Evolutionary conservation across 2,113 vertebrate genomes (phyloP), one percentile per base, ranked within the genome.

Genomic region (Neotoma lepida): DNA sequence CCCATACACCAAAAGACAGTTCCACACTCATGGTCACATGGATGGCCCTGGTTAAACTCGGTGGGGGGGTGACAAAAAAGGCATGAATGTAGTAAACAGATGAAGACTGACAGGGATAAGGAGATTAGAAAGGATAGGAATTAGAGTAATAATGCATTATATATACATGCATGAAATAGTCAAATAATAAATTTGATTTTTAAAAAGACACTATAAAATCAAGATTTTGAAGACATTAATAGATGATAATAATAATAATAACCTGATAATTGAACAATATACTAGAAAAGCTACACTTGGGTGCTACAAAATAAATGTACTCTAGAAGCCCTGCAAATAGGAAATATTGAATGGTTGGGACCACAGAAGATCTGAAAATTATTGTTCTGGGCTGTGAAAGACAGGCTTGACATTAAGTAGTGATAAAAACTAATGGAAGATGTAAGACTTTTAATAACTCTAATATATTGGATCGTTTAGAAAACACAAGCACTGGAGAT

Each of bases 221-320:
- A 89, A 56, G 41, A 96, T 95, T 68, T 51, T 66, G 63, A 51
- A 95, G 39, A 96, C 14, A 93, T 71, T 87, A 61, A 89, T 87
- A 89, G 4, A 77, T 95, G 35, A 68, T 33, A 66, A 58, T 28
- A 63, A 70, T n/a, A 68, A 68, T 70, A 39, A 70, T 39, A 70
- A 70, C 8, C 35, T 41, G 54, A 26, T 58, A 94, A 85, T 8
- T 86, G 26, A 87, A 96, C 26, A 9, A 89, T 88, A 26, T 56
- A 92, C 24, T 88, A 15, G 39, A 93, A 84, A 86, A 92, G 44
- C 33, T 96, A 35, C 6, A 91, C 2, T 86, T 89, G 17, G n/a
- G 85, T 12, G 74, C 35, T 86, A 49, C 90, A 28, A 95, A 94
- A 95, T 86, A 61, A 3, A 30, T 56, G 15, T 24, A 58, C 35